Conservation (phyloP, 2,888 invertebrate genomes). For the Ectemnius continuus region DNA sequence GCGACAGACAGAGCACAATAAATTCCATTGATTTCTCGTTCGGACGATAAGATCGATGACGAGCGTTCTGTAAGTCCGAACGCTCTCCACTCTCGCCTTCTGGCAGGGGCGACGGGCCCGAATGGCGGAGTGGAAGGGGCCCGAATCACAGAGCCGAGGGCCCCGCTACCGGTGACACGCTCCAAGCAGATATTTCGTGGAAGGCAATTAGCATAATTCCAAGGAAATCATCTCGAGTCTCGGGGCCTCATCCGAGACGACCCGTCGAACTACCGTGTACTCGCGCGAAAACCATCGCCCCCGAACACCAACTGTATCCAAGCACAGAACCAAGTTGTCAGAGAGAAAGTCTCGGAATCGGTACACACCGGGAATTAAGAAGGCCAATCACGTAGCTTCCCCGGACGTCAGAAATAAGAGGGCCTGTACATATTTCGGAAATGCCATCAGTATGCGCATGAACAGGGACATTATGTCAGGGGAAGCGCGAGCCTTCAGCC, state of each 20-base stretch:
- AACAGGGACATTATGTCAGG: constrained; percentile 68
- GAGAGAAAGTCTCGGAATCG: no score
- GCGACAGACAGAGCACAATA: no score
- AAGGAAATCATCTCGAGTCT: constrained; percentile 71
- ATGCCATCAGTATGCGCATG: constrained; percentile 62
- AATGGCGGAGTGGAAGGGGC: not conserved
- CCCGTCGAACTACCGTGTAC: no score
- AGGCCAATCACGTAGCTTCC: constrained; percentile 66
- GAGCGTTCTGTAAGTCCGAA: no score
- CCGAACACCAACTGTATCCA: no score
- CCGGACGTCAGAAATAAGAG: constrained; percentile 18
- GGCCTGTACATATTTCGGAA: constrained; percentile 38
- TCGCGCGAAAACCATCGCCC: no score
- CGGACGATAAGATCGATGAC: no score
- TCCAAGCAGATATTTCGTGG: constrained; percentile 60
- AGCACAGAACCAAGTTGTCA: no score
- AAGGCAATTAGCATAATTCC: constrained; percentile 75
- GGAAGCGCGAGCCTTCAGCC: constrained; percentile 49
- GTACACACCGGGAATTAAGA: constrained; percentile 19
- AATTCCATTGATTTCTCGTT: no score
- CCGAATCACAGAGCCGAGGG: constrained; percentile 11
- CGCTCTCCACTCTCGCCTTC: no score
- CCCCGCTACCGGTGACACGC: constrained; percentile 12
- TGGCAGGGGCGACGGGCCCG: no score
- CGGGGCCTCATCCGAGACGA: constrained; percentile 17